A percentile compares a stretch with the other conserved stretches of the same genome.
These are phyloP conservation scores for Pseudomyrmex concolor DNA, from an alignment of 1,140 invertebrate species.

Conservation along the genomic window DNA sequence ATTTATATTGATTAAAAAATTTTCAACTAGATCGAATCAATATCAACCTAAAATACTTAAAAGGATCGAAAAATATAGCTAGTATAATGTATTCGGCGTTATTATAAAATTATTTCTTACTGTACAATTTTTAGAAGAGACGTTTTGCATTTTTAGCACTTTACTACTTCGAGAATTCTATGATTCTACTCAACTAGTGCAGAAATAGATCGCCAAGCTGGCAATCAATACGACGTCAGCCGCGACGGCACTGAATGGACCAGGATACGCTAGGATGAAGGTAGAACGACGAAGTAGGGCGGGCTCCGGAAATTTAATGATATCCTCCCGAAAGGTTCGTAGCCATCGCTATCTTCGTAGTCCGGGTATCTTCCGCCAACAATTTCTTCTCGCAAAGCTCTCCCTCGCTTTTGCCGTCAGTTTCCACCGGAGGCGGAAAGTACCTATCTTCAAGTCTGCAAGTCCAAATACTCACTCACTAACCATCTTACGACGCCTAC, in stretches of 20 bases:
- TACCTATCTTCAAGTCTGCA: conserved; percentile 73
- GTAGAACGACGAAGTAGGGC: conserved; percentile 51
- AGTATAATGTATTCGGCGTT: neutral
- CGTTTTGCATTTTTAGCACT: conserved; percentile 5
- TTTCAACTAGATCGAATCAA: neutral
- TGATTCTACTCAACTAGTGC: conserved; percentile 24
- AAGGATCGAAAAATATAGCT: neutral
- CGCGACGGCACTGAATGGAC: conserved; percentile 25
- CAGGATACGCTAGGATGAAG: conserved; percentile 50
- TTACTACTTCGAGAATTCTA: conserved; percentile 12
- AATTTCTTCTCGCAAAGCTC: conserved; percentile 75
- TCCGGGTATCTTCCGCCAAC: conserved; percentile 63
- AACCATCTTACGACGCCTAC: conserved; percentile 64
- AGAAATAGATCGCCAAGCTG: conserved; percentile 48
- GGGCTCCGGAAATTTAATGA: conserved; percentile 57
- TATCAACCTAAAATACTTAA: neutral
- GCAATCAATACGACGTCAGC: conserved; percentile 42
- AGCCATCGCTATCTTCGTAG: conserved; percentile 69
- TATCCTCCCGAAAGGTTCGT: conserved; percentile 62
- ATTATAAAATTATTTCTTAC: neutral
- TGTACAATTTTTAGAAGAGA: neutral
- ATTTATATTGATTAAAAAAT: neutral
- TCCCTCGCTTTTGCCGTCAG: conserved; percentile 71
- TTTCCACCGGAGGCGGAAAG: conserved; percentile 71
- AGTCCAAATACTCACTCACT: conserved; percentile 73